Evolutionary conservation across 1,140 invertebrate genomes (phyloP), one percentile per base, ranked within the genome.

Genomic region (Macrobrachium nipponense): DNA sequence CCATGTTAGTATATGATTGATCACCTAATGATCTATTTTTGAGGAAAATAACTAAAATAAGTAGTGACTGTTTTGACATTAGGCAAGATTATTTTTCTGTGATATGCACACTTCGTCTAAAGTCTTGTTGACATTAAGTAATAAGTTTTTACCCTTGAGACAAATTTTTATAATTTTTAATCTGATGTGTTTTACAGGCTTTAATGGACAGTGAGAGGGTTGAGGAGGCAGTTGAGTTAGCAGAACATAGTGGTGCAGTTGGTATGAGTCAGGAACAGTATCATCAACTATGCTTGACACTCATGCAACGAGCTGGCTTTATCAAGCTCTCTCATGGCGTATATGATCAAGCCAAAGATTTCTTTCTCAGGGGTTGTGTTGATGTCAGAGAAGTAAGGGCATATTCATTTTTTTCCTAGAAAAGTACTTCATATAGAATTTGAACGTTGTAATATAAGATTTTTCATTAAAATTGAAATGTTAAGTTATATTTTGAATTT

Each of bases 301-400:
- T 93, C 51, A 91, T 92, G 80, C 92, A 92, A 84, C 90, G 92
- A 88, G 92, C 92, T 70, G 93, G 90, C 18, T 93, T 93, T 89
- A 92, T 93, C 73, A 91, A 93, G 89, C 92, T 93, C 89, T 91
- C 91, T 61, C 89, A 91, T 78, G 89, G 90, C 61, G 90, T 92
- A 70, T 93, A 92, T 90, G 90, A 92, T 51, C 91, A 93, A 88
- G 92, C 92, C 17, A 82, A 88, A 43, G 90, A 92, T 43, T 89
- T 92, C 20, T 93, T 93, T 88, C 89, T 89, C 82, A 89, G 90
- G 75, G 91, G 92, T 27, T 80, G 90, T 15, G 89, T 92, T 14
- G 92, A 93, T 89, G 89, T 92, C 6, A 90, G 92, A 90, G 92
- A 93, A 90, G 92, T 92, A 86, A 88, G 80, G 81, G 14, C 17